phyloP scores from a whole-genome alignment of 2,888 invertebrate genomes.

The Andrena fulva region DNA sequence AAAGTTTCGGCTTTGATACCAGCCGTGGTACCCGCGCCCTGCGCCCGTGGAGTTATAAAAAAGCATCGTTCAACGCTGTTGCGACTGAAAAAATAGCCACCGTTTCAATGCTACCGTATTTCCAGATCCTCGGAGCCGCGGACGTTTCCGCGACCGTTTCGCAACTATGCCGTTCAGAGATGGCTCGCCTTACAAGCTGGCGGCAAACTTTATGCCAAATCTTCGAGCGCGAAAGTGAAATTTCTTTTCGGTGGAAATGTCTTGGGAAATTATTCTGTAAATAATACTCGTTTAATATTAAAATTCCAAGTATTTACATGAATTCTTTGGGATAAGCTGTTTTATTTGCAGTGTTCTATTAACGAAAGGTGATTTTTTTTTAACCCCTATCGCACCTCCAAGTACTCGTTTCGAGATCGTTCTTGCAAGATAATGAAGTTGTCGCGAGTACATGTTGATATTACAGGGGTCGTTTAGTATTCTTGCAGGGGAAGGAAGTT shows the following conservation, averaged over 20 bases:
- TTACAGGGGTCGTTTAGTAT: constrained; percentile 14
- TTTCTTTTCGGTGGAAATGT: not conserved
- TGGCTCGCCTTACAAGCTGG: not conserved
- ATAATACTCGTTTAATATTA: no score
- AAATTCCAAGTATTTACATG: no score
- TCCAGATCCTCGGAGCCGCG: not conserved
- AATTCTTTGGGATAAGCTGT: no score
- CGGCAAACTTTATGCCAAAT: not conserved
- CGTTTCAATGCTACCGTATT: not conserved
- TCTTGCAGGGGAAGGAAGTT: not conserved
- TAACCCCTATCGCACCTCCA: no score
- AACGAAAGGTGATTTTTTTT: no score
- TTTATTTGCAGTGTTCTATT: no score
- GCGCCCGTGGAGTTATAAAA: constrained; percentile 41
- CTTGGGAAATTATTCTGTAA: no score
- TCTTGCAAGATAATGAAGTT: no score
- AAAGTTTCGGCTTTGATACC: constrained; percentile 58
- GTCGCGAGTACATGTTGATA: constrained; percentile 12
- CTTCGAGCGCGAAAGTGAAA: not conserved
- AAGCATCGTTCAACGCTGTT: not conserved
- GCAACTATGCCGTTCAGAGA: not conserved
- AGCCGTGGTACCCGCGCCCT: not conserved
- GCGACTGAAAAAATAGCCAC: constrained; percentile 16
- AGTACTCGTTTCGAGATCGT: no score
- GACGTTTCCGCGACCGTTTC: not conserved